These are phyloP conservation scores for Dicerorhinus sumatrensis DNA, from an alignment of 2,113 vertebrate genomes.

Conservation along the genomic window DNA sequence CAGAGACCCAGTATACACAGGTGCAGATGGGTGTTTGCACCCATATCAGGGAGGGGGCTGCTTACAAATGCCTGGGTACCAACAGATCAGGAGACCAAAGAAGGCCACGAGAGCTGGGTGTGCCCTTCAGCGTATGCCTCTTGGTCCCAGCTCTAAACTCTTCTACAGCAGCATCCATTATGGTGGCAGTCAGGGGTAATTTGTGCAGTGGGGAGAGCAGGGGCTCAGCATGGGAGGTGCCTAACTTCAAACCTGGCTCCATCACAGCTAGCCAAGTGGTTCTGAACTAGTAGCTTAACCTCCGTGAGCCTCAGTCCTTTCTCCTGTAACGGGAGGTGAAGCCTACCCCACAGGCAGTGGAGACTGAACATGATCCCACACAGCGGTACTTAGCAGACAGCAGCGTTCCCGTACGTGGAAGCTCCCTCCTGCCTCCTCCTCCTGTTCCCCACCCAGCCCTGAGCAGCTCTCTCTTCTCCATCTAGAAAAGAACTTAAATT, in stretches of 20 bases:
- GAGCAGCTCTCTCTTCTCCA: neutral
- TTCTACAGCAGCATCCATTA: neutral
- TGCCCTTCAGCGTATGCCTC: neutral
- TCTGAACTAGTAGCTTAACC: neutral
- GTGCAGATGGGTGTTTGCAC: neutral
- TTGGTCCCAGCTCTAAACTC: neutral
- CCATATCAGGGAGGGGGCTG: neutral
- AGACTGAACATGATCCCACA: too few relatives aligned
- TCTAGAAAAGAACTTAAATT: neutral
- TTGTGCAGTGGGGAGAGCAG: neutral
- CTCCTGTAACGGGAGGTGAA: too few relatives aligned
- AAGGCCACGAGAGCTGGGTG: neutral
- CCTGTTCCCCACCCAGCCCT: neutral
- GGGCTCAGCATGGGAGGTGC: neutral
- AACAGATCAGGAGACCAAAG: neutral
- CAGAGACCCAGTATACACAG: neutral
- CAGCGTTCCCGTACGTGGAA: rapidly evolving
- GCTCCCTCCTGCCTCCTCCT: neutral
- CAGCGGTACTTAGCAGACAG: neutral
- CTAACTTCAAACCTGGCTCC: neutral
- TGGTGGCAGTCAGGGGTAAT: neutral
- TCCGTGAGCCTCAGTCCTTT: neutral
- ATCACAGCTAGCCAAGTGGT: neutral
- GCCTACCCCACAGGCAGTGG: neutral
- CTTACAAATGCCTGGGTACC: neutral